phyloP scores from a whole-genome alignment of 2,113 vertebrate species.

The Otocyon megalotis region DNA sequence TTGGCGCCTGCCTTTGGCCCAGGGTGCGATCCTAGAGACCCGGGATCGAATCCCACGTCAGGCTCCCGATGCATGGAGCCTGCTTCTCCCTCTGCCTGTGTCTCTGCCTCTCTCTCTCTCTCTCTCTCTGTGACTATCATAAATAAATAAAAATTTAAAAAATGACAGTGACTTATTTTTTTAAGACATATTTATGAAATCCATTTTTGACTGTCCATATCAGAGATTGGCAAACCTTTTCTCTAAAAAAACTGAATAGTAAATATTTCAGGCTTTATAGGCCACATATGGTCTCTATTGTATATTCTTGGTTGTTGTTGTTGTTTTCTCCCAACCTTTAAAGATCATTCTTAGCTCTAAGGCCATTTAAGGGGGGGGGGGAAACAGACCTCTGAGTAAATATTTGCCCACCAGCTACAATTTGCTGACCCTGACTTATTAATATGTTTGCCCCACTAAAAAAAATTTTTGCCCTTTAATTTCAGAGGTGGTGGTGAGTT shows the following conservation, averaged over 20 bases:
- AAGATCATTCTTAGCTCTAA: slow-evolving; percentile 15
- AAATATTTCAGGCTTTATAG: neutral
- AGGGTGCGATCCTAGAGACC: too few relatives aligned
- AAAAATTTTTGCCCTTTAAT: slow-evolving; percentile 67
- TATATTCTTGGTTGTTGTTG: neutral
- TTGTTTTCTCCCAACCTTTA: neutral
- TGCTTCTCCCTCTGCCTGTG: too few relatives aligned
- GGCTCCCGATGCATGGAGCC: too few relatives aligned
- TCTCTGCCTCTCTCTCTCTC: too few relatives aligned
- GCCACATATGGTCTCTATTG: neutral
- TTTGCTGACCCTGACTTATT: neutral
- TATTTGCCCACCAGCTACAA: neutral
- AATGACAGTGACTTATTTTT: neutral
- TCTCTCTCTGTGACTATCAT: too few relatives aligned
- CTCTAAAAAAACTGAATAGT: neutral
- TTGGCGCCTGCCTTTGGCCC: too few relatives aligned
- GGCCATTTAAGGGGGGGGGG: neutral
- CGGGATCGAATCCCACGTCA: too few relatives aligned
- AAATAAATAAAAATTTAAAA: too few relatives aligned
- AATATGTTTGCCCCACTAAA: slow-evolving; percentile 14
- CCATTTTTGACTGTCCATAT: neutral
- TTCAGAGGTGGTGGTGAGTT: slow-evolving; percentile 96
- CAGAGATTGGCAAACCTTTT: neutral
- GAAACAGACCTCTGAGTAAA: neutral
- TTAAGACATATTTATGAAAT: neutral